Conservation (phyloP, 2,888 invertebrate genomes). For the Mylabris sibirica region DNA sequence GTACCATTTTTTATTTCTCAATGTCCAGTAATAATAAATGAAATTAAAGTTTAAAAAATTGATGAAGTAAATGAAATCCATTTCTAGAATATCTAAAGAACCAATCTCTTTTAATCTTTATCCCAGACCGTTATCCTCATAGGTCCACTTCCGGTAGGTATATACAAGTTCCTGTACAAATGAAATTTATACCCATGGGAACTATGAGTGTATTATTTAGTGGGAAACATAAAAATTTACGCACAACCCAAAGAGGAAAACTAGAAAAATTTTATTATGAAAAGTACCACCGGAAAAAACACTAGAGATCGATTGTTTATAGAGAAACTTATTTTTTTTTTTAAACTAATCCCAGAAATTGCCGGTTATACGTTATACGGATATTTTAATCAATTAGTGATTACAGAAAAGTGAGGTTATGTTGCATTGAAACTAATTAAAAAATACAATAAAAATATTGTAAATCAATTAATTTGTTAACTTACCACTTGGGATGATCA, state of each 20-base stretch:
- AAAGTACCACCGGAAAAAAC: too few species aligned
- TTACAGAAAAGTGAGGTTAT: neutral
- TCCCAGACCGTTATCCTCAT: slow-evolving; percentile 56
- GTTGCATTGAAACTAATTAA: neutral
- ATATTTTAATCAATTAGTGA: neutral
- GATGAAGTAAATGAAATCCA: slow-evolving; percentile 53
- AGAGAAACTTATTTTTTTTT: neutral
- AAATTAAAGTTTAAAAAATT: slow-evolving; percentile 40
- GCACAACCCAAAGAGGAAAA: neutral
- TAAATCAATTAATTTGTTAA: neutral
- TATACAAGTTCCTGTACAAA: slow-evolving; percentile 58
- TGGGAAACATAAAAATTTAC: slow-evolving; percentile 26
- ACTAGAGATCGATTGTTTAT: too few species aligned
- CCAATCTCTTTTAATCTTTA: slow-evolving; percentile 63
- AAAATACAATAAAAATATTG: neutral
- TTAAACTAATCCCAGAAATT: neutral
- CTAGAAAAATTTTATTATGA: neutral
- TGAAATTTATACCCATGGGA: slow-evolving; percentile 59
- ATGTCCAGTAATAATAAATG: slow-evolving; percentile 22
- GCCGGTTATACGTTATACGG: neutral
- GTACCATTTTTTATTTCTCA: neutral
- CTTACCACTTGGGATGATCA: neutral
- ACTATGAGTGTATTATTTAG: slow-evolving; percentile 58
- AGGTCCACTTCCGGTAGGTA: slow-evolving; percentile 59
- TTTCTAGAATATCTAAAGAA: slow-evolving; percentile 56